Percentiles rank a stretch among this genome's conserved stretches.
phyloP scores from a whole-genome alignment of 2,797 vertebrate species.

The Acanthornis magna region DNA sequence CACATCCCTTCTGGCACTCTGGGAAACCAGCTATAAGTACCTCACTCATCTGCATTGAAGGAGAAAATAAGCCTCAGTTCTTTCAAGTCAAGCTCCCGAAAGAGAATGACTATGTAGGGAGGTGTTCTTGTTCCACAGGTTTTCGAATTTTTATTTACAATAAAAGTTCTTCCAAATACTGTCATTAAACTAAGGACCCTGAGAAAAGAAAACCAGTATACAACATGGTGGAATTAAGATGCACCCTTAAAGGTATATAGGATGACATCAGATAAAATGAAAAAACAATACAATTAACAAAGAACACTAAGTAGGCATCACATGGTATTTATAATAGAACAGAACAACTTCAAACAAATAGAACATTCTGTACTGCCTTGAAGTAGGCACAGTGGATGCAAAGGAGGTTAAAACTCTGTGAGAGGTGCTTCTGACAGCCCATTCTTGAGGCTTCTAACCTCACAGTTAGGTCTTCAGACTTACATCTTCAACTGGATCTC shows the following conservation, averaged over 20 bases:
- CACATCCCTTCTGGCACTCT: background rate
- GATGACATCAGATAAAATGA: slow-evolving; percentile 20
- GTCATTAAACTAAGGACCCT: background rate
- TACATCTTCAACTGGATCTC: background rate
- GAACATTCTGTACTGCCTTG: background rate
- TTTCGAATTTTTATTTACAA: background rate
- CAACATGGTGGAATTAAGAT: background rate
- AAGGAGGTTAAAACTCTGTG: background rate
- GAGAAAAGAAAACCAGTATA: background rate
- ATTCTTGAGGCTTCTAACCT: background rate
- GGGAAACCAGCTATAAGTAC: background rate
- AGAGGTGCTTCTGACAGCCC: background rate
- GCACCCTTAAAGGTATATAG: background rate
- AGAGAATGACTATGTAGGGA: background rate
- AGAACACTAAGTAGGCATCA: background rate
- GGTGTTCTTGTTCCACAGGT: background rate
- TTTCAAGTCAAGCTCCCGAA: background rate
- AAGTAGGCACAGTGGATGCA: background rate
- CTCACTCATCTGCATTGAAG: background rate
- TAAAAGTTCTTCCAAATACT: background rate
- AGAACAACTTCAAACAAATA: slow-evolving; percentile 1
- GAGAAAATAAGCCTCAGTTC: background rate
- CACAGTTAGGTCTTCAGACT: background rate
- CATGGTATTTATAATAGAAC: background rate
- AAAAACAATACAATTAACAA: background rate